These are phyloP conservation scores for Anseranas semipalmata DNA, from an alignment of 2,113 vertebrate genomes.

Conservation along the genomic window DNA sequence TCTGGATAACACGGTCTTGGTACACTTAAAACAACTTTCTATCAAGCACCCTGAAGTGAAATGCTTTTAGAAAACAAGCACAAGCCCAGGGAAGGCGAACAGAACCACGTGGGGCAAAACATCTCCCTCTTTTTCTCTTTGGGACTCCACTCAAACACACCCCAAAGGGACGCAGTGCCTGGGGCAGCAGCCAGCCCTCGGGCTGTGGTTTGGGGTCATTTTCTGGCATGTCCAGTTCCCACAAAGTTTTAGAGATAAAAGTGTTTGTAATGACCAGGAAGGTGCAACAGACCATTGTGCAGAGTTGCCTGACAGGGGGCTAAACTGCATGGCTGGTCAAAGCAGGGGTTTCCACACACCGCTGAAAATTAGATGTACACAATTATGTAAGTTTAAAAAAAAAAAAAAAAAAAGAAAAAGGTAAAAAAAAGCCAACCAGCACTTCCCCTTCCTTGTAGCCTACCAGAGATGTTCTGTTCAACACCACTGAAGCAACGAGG, in stretches of 20 bases:
- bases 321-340: not conserved
- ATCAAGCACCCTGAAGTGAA: not conserved
- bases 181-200: not conserved
- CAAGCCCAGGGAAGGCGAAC: not conserved
- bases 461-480: not conserved
- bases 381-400: not conserved
- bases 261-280: not conserved
- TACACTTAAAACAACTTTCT: not conserved
- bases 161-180: not conserved
- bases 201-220: accelerated
- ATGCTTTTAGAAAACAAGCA: not conserved
- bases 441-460: not conserved
- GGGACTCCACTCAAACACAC: not conserved
- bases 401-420: not conserved
- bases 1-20: not conserved
- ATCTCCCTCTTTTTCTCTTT: too few relatives aligned
- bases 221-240: not conserved
- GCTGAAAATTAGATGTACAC: not conserved
- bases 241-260: not conserved
- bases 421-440: not conserved
- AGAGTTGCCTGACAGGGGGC: not conserved
- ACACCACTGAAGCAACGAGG: accelerated
- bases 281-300: not conserved
- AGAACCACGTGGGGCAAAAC: not conserved
- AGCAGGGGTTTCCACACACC: not conserved